Conservation (phyloP, 2,113 vertebrate species). For the Tylochromis polylepis region DNA sequence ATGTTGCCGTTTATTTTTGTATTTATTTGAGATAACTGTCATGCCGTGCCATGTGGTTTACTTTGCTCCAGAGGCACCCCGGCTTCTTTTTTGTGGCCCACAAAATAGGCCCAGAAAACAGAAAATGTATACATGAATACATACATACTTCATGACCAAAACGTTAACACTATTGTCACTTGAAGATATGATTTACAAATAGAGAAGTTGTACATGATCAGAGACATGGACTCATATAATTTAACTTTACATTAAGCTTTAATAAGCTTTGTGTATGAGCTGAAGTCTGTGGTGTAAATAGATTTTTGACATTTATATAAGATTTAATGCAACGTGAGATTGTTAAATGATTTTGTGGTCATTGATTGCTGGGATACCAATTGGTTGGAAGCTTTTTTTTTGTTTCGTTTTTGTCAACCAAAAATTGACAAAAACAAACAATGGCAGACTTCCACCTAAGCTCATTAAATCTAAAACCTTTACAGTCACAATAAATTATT, state of each 20-base stretch:
- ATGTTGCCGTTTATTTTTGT: slow-evolving; percentile 78
- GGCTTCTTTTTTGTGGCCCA: neutral
- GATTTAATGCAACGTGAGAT: neutral
- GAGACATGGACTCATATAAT: neutral
- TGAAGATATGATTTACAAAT: neutral
- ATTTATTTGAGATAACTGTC: slow-evolving; percentile 74
- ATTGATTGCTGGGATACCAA: neutral
- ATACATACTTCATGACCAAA: neutral
- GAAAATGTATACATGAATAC: neutral
- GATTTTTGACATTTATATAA: neutral
- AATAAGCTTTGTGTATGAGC: neutral
- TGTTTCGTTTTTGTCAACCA: neutral
- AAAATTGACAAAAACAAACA: neutral
- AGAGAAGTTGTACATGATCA: neutral
- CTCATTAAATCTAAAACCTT: neutral
- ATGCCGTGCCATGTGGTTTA: slow-evolving; percentile 77
- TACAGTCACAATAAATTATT: neutral
- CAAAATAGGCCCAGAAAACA: neutral
- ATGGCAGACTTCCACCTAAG: neutral
- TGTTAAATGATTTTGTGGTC: neutral
- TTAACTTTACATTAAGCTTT: slow-evolving; percentile 5
- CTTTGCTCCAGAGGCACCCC: slow-evolving; percentile 21
- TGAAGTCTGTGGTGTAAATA: neutral
- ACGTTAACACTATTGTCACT: neutral
- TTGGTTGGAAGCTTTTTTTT: neutral